Percentiles rank a stretch among this genome's conserved stretches.
Evolutionary conservation across 2,888 invertebrate species (phyloP).

Genomic region (Zeuzera pyrina): DNA sequence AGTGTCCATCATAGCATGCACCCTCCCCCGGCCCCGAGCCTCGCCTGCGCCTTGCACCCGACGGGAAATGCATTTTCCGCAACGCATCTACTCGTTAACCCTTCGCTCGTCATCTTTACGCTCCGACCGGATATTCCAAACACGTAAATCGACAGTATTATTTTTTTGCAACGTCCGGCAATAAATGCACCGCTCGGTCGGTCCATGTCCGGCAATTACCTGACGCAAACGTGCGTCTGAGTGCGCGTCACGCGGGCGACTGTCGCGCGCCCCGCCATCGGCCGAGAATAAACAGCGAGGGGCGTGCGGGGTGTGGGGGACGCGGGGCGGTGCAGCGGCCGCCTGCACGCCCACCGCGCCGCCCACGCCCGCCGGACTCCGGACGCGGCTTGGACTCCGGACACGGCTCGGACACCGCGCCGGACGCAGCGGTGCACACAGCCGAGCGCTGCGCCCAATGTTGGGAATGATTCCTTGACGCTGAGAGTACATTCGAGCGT

Average conservation of each 20-base stretch:
- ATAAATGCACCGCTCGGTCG: conserved; percentile 60
- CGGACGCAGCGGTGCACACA: not conserved
- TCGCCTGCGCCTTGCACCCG: conserved; percentile 65
- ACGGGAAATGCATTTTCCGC: conserved; percentile 64
- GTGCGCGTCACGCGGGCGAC: conserved; percentile 68
- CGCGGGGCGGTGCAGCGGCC: conserved; percentile 37
- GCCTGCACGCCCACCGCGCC: conserved; percentile 67
- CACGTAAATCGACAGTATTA: not conserved
- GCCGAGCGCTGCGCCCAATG: conserved; percentile 1
- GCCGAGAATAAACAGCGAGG: conserved; percentile 65
- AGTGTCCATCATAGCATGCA: conserved; percentile 75
- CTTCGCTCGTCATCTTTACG: conserved; percentile 25
- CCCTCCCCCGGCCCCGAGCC: conserved; percentile 74
- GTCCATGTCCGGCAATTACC: conserved; percentile 36
- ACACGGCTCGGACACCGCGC: not conserved
- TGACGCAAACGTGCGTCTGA: conserved; percentile 54
- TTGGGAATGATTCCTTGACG: too few species aligned
- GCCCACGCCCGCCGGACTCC: conserved; percentile 39
- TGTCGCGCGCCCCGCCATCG: conserved; percentile 59
- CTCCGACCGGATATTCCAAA: conserved; percentile 13
- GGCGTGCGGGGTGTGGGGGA: conserved; percentile 26
- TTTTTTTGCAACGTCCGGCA: conserved; percentile 51
- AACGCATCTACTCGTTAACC: conserved; percentile 41
- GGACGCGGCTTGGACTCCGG: conserved; percentile 13
- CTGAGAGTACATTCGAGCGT: too few species aligned